phyloP scores from a whole-genome alignment of 2,113 vertebrate species.

The Chionis minor region DNA sequence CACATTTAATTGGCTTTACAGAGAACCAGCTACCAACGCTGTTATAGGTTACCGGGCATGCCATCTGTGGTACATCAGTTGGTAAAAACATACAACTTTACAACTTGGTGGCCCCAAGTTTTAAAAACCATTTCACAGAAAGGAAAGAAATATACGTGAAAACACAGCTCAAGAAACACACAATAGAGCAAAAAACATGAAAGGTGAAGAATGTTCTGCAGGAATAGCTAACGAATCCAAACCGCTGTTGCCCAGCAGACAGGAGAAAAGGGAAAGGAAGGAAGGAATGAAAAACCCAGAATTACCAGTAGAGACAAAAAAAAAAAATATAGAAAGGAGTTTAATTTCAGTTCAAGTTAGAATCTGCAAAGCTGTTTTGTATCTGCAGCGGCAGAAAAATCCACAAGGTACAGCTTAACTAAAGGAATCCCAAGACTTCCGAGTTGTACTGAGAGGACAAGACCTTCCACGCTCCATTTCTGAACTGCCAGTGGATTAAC shows the following conservation, averaged over 20 bases:
- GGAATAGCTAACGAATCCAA: background rate
- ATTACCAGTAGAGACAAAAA: background rate
- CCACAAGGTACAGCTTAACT: background rate
- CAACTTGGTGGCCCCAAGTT: slow-evolving; percentile 72
- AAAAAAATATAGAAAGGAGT: background rate
- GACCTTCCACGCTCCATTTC: slow-evolving; percentile 8
- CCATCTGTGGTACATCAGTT: background rate
- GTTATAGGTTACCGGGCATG: slow-evolving; percentile 12
- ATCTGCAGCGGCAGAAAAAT: background rate
- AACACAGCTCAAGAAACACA: slow-evolving; percentile 76
- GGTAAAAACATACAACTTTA: slow-evolving; percentile 63
- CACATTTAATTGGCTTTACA: slow-evolving; percentile 38
- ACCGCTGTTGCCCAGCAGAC: background rate
- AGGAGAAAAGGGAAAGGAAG: background rate
- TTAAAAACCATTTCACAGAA: slow-evolving; percentile 77
- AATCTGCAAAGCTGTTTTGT: background rate
- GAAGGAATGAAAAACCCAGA: background rate
- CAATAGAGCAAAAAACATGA: slow-evolving; percentile 47
- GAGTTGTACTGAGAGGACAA: background rate
- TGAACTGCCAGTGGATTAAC: slow-evolving; percentile 34
- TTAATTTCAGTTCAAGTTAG: slow-evolving; percentile 13
- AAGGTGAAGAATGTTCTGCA: slow-evolving; percentile 21
- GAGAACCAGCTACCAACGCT: slow-evolving; percentile 51
- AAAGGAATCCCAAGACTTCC: slow-evolving; percentile 21
- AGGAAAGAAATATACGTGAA: slow-evolving; percentile 72